Conservation (phyloP, 2,797 vertebrate genomes). For the Gobionotothen gibberifrons region DNA sequence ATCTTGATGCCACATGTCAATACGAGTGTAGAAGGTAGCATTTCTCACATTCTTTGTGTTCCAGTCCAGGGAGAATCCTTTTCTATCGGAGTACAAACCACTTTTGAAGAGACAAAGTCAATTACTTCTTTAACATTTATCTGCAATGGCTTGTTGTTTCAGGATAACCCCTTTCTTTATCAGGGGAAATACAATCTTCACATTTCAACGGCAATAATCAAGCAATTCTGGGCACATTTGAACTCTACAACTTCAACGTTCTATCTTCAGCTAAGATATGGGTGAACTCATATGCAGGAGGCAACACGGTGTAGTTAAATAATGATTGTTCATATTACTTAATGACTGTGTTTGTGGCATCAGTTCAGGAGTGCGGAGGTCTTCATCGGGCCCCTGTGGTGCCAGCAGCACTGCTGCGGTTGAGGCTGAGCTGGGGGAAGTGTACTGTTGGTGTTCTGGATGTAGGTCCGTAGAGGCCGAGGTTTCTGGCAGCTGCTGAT, state of each 20-base stretch:
- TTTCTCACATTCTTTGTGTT: constrained; percentile 7
- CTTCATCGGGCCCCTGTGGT: constrained; percentile 86
- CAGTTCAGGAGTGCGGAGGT: neutral
- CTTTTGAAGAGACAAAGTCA: constrained; percentile 9
- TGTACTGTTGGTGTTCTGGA: constrained; percentile 92
- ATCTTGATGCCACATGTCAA: neutral
- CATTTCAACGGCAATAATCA: neutral
- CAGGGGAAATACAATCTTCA: constrained; percentile 4
- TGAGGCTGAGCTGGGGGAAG: constrained; percentile 95
- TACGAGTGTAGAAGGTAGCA: constrained; percentile 10
- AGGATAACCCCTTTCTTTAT: constrained; percentile 6
- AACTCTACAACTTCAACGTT: constrained; percentile 25
- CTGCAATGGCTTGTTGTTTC: constrained; percentile 29
- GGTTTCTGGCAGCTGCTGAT: constrained; percentile 92
- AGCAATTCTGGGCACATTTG: neutral
- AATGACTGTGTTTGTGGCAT: constrained; percentile 3
- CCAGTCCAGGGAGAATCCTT: constrained; percentile 20
- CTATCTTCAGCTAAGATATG: constrained; percentile 8
- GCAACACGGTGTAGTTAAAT: constrained; percentile 59
- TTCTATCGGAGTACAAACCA: neutral
- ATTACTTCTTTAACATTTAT: constrained; percentile 16
- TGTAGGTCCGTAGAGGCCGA: constrained; percentile 95
- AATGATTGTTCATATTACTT: constrained; percentile 13
- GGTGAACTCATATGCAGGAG: constrained; percentile 49
- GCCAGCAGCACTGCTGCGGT: constrained; percentile 75